phyloP scores from a whole-genome alignment of 2,797 vertebrate genomes.

The Clarias pachynema region DNA sequence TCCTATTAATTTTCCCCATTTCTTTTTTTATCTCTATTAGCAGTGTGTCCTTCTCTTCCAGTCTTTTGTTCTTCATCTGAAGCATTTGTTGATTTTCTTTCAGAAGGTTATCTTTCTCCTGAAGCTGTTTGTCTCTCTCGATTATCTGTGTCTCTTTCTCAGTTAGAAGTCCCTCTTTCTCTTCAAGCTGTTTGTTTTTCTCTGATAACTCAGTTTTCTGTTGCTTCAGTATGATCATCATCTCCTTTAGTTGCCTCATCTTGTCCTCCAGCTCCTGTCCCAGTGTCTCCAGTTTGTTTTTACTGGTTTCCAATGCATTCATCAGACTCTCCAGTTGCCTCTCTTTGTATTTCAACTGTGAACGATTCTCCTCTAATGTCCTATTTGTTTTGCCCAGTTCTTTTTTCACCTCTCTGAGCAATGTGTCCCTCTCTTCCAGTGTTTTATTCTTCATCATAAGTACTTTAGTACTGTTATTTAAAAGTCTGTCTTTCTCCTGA shows the following conservation, averaged over 20 bases:
- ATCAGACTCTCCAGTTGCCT: neutral
- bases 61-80: neutral
- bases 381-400: too few relatives aligned
- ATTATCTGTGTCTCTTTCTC: conserved; percentile 19
- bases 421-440: neutral
- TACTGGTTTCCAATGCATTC: too few relatives aligned
- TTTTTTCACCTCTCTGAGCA: too few relatives aligned
- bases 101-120: neutral
- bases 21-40: neutral
- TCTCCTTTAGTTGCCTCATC: neutral
- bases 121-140: conserved; percentile 17
- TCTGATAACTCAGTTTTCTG: conserved; percentile 24
- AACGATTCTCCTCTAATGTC: too few relatives aligned
- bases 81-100: neutral
- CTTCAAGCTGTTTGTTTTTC: conserved; percentile 31
- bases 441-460: too few relatives aligned
- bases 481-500: too few relatives aligned
- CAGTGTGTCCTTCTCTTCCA: neutral
- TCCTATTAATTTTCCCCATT: too few relatives aligned
- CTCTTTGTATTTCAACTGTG: neutral
- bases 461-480: too few relatives aligned
- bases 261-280: neutral
- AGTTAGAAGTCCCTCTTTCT: conserved; percentile 27
- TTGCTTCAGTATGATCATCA: neutral
- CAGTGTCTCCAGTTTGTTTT: too few relatives aligned